Base-by-base conservation (phyloP, 1,140 invertebrate genomes). In the Chymomyza costata region DNA sequence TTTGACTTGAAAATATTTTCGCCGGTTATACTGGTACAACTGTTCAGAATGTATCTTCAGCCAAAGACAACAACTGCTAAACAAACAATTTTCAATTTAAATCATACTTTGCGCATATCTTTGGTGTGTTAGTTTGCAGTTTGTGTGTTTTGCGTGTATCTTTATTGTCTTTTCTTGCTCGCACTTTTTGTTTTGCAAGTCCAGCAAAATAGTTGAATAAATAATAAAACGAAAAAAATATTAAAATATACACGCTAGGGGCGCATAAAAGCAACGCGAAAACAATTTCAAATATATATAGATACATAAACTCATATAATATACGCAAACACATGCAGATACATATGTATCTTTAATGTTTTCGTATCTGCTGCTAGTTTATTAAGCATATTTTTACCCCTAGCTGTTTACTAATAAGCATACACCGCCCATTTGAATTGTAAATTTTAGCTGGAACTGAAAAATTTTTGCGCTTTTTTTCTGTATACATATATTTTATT, bases 41-140 rank as follows among this genome's bases (percentile, higher is more conserved):
- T n/a, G n/a, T n/a, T n/a, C n/a, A n/a, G n/a, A n/a, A 53, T 54
- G 63, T 71, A 71, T 74, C 68, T 73, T 43, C 60, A 44, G 14
- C 15, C 57, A 10, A 21, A 45, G 58, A 68, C 63, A 74, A 40
- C 48, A 60, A 73, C 62, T 78, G 57, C 58, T 60, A 71, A 61
- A 67, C 48, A 71, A 62, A 78, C 58, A 67, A 60, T 60, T 80
- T 78, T 71, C 62, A 78, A 76, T 76, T 76, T 78, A 70, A 78
- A 78, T 76, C 57, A 69, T 76, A 70, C 61, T 34, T 49, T 40
- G 8, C 50, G 62, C 62, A 58, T 65, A 78, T 59, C 71, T 63
- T 62, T 47, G 38, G 50, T 45, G 35, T 46, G 31, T 45, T 65
- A 40, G 34, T 37, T 25, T 21, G 34, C n/a, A n/a, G n/a, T n/a